These are phyloP conservation scores for Trichopria drosophilae DNA, from an alignment of 2,888 invertebrate species.

Conservation along the genomic window DNA sequence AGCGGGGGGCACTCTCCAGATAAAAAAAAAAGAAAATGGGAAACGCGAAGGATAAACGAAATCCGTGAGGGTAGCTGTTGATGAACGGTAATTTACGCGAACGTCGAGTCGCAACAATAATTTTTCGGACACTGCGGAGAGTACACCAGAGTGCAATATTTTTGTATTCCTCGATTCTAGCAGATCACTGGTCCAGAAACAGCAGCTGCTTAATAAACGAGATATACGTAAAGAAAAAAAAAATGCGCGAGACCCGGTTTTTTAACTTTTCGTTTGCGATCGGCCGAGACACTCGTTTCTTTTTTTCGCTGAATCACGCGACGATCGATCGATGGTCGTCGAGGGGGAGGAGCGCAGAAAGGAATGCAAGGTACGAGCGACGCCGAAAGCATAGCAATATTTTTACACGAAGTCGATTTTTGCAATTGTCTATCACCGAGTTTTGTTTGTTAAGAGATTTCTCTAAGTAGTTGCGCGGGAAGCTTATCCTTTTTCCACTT, in stretches of 20 bases:
- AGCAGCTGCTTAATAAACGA: conserved; percentile 18
- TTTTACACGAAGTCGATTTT: conserved; percentile 51
- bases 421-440: conserved; percentile 40
- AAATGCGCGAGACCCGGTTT: conserved; percentile 21
- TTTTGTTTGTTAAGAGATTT: conserved; percentile 37
- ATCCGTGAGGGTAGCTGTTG: too few relatives aligned
- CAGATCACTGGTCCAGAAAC: conserved; percentile 28
- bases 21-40: conserved; percentile 10
- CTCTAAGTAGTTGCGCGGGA: conserved; percentile 12
- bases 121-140: conserved; percentile 31
- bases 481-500: conserved; percentile 35
- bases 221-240: conserved; percentile 25
- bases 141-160: conserved; percentile 55
- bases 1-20: conserved; percentile 30
- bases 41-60: too few relatives aligned
- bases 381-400: conserved; percentile 46
- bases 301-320: conserved; percentile 31
- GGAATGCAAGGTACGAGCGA: conserved; percentile 31
- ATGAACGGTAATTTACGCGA: too few relatives aligned
- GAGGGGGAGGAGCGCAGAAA: conserved; percentile 13
- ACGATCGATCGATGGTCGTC: conserved; percentile 21
- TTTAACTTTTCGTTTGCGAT: conserved; percentile 19
- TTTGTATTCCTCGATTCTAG: conserved; percentile 20
- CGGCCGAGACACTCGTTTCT: conserved; percentile 28
- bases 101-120: conserved; percentile 15